Percentiles rank a stretch among this genome's conserved stretches.
These are phyloP conservation scores for Odontamblyopus lacepedii DNA, from an alignment of 2,797 vertebrate genomes.

Conservation along the genomic window DNA sequence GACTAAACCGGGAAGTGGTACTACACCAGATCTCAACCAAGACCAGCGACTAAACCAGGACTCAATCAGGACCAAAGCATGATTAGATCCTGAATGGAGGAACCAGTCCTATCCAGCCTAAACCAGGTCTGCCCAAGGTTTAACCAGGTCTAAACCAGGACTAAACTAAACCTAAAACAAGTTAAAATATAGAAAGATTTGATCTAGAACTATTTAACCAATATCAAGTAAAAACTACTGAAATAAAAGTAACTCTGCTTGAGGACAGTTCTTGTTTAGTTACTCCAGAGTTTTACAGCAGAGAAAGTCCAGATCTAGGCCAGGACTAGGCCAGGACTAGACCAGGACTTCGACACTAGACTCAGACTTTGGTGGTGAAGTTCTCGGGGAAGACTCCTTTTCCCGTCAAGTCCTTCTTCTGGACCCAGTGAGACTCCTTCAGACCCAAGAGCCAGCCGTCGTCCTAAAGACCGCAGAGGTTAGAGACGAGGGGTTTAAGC, in stretches of 20 bases:
- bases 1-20: too few species aligned
- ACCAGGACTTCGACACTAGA: conserved; percentile 23
- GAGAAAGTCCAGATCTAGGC: neutral
- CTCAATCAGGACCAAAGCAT: neutral
- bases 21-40: neutral
- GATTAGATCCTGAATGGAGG: too few species aligned
- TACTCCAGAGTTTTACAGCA: neutral
- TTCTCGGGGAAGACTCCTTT: conserved; percentile 97
- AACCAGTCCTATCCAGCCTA: neutral
- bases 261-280: neutral
- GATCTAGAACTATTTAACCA: neutral
- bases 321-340: neutral
- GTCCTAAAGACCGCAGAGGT: conserved; percentile 55
- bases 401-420: conserved; percentile 85
- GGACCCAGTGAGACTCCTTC: conserved; percentile 90
- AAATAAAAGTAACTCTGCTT: neutral
- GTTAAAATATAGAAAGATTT: neutral
- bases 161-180: neutral
- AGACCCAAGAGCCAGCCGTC: conserved; percentile 96
- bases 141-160: neutral
- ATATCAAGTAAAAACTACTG: neutral
- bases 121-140: neutral
- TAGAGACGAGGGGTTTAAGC: neutral
- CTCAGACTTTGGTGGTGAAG: conserved; percentile 91
- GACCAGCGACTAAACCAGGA: neutral